Evolutionary conservation across 2,797 vertebrate genomes (phyloP), one percentile per base, ranked within the genome.

Genomic region (Acanthiza pusilla): DNA sequence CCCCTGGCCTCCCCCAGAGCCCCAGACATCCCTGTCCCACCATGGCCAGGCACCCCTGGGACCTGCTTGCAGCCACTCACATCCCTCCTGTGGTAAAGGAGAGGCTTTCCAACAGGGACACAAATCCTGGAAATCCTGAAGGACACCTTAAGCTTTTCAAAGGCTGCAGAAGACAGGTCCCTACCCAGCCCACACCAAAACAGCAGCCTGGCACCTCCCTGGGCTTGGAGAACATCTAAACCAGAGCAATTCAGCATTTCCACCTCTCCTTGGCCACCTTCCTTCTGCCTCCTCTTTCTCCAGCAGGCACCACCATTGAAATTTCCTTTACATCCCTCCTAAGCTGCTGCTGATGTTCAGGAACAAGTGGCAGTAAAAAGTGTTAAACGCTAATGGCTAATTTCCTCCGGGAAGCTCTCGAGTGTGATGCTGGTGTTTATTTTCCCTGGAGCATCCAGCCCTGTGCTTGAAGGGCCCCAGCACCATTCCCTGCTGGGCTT

Each of bases 41-140:
- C n/a, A 2, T 0, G 1, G 13, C 26, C 0, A 9, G 40, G 43
- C 30, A 19, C 38, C 0, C 2, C 5, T 13, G 79, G 63, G 55
- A 48, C 18, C 17, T 30, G 11, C 14, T 50, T 54, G 53, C 26
- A 16, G 53, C 5, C 68, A 19, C 48, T 22, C 6, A 12, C 47
- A 13, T 45, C 55, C n/a, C 38, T 71, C 29, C 21, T 16, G 16
- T 32, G 43, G 20, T 10, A 43, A 42, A 36, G 57, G 53, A 48
- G 63, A 63, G 50, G 58, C 21, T 87, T 87, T 55, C 71, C n/a
- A 16, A 38, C 1, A 5, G 1, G 10, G 48, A 10, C 36, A 65
- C 11, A 21, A 48, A 1, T 22, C 16, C 65, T 67, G 67, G 45
- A 60, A 63, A 53, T 10, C 0, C 0, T 4, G n/a, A 74, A 32